Evolutionary conservation across 2,797 vertebrate species (phyloP), one percentile per base, ranked within the genome.

Genomic region (Podargus strigoides): DNA sequence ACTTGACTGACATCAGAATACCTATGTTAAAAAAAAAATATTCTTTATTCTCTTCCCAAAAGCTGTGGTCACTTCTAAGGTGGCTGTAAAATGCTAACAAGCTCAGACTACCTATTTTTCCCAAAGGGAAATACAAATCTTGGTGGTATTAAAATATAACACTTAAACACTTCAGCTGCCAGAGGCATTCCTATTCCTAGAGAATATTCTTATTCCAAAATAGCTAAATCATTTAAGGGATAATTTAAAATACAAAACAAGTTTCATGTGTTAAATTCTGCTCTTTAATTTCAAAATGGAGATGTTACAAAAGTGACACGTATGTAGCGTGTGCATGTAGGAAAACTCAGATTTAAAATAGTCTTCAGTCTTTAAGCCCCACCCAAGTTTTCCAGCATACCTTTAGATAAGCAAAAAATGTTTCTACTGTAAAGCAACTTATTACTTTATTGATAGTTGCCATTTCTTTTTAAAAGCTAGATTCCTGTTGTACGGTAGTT

Each of bases 401-500:
- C 97, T 98, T 96, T 95, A 96, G 96, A 97, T 75, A 89, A 68
- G n/a, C 67, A 85, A 93, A 95, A 96, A 97, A 92, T 81, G 44
- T 78, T 91, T 91, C 93, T 60, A 22, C 18, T 88, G 82, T 86
- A 89, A 94, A 94, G 91, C 68, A 95, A 94, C 77, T 94, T 83
- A 78, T 63, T 93, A 85, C 94, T 95, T 97, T 96, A 87, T 76
- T 97, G 95, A 91, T 93, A 96, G 94, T 77, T 97, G 91, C 89
- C 75, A 74, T 97, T 97, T 96, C 96, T 96, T 97, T 98, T 96
- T 94, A 95, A 97, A 97, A 97, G 93, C 95, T 89, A 93, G 44
- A 95, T 97, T 97, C 97, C 95, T 95, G 95, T 92, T 93, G 78
- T 96, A 97, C 96, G 92, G 96, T 97, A 97, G 85, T 97, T 97